Conservation (phyloP, 2,888 invertebrate genomes). For the Phalera bucephala region DNA sequence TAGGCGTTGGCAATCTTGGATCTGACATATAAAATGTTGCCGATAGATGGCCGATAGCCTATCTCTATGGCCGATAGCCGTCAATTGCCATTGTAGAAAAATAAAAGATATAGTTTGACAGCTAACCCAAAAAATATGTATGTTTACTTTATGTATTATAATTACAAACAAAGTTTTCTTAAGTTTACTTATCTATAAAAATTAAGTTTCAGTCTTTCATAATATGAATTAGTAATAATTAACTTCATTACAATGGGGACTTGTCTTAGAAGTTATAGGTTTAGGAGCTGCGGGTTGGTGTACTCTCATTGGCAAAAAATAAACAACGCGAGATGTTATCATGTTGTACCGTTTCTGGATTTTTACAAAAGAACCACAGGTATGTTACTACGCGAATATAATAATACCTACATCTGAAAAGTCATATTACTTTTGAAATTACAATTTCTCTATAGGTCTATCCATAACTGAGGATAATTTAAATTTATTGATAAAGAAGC, state of each 20-base stretch:
- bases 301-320: slow-evolving; percentile 14
- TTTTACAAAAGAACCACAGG: slow-evolving; percentile 63
- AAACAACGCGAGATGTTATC: slow-evolving; percentile 24
- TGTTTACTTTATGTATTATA: no score
- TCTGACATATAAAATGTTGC: no score
- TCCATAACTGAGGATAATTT: slow-evolving; percentile 38
- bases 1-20: no score
- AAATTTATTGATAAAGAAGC: slow-evolving; percentile 48
- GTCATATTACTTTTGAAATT: background rate
- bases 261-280: slow-evolving; percentile 11
- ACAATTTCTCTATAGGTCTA: slow-evolving; percentile 44
- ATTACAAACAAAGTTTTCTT: no score
- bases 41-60: no score
- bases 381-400: slow-evolving; percentile 22
- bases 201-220: no score
- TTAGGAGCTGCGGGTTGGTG: slow-evolving; percentile 2
- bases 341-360: slow-evolving; percentile 52
- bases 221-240: no score
- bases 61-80: no score
- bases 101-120: no score
- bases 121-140: no score
- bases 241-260: slow-evolving; percentile 14
- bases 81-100: no score
- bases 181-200: no score
- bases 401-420: background rate